Evolutionary conservation across 1,140 invertebrate species (phyloP).

Genomic region (Choristoneura fumiferana): DNA sequence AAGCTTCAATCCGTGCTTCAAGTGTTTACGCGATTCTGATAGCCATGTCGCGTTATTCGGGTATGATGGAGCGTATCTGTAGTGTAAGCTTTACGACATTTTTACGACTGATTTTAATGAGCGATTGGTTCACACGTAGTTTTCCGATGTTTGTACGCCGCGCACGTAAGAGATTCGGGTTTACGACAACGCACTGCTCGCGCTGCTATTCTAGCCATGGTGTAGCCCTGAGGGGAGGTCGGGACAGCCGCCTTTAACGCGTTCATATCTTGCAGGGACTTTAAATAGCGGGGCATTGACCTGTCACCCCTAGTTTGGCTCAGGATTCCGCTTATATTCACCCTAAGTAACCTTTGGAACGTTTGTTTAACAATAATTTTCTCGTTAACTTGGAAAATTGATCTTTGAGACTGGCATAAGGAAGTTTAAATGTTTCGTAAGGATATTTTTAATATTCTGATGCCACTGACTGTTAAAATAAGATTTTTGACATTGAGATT

Average conservation of each 20-base stretch:
- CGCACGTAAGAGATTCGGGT: background rate
- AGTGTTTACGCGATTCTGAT: too few relatives aligned
- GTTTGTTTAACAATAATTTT: conserved; percentile 14
- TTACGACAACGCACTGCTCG: background rate
- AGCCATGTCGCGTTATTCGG: too few relatives aligned
- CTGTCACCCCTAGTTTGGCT: conserved; percentile 57
- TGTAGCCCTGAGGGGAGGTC: too few relatives aligned
- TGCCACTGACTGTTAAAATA: too few relatives aligned
- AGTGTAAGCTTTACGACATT: too few relatives aligned
- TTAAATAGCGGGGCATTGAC: conserved; percentile 47
- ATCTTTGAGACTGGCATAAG: too few relatives aligned
- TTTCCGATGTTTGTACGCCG: background rate
- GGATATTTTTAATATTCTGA: too few relatives aligned
- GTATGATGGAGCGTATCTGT: too few relatives aligned
- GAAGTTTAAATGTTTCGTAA: too few relatives aligned
- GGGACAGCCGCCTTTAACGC: conserved; percentile 21
- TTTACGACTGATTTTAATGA: conserved; percentile 10
- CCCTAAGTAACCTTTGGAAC: conserved; percentile 24
- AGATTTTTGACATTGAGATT: too few relatives aligned
- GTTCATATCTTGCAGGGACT: conserved; percentile 42
- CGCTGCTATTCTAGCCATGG: too few relatives aligned
- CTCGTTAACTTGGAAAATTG: conserved; percentile 5
- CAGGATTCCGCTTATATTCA: conserved; percentile 35
- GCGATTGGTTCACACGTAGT: background rate
- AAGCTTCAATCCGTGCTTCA: conserved; percentile 4